Evolutionary conservation across 2,113 vertebrate genomes (phyloP).

Genomic region (Mellivora capensis): DNA sequence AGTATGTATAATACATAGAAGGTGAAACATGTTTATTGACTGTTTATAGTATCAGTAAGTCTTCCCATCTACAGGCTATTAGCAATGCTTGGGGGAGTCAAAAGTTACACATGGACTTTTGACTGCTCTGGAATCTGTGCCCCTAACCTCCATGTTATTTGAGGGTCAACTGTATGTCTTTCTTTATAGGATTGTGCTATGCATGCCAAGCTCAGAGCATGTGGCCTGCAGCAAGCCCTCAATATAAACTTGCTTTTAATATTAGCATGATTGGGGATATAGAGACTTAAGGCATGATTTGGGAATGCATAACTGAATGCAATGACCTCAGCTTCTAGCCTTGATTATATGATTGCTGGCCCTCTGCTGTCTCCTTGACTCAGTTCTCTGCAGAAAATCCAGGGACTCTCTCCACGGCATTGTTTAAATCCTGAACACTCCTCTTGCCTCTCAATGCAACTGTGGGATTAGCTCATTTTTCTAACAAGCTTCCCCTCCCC

Average conservation of each 20-base stretch:
- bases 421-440: neutral
- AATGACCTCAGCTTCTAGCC: neutral
- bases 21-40: neutral
- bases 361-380: neutral
- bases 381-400: neutral
- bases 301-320: neutral
- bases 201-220: neutral
- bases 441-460: neutral
- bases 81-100: neutral
- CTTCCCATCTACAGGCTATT: neutral
- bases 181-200: neutral
- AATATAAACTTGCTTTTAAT: neutral
- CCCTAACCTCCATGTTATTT: neutral
- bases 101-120: neutral
- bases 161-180: neutral
- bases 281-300: neutral
- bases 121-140: neutral
- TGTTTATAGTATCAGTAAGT: neutral
- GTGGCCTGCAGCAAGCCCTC: neutral
- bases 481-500: neutral
- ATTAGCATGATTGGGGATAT: neutral
- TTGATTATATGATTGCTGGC: neutral
- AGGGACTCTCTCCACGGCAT: neutral
- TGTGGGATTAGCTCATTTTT: conserved; percentile 23
- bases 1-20: neutral